Evolutionary conservation across 2,888 invertebrate species (phyloP).

Genomic region (Calephelis perditalis): DNA sequence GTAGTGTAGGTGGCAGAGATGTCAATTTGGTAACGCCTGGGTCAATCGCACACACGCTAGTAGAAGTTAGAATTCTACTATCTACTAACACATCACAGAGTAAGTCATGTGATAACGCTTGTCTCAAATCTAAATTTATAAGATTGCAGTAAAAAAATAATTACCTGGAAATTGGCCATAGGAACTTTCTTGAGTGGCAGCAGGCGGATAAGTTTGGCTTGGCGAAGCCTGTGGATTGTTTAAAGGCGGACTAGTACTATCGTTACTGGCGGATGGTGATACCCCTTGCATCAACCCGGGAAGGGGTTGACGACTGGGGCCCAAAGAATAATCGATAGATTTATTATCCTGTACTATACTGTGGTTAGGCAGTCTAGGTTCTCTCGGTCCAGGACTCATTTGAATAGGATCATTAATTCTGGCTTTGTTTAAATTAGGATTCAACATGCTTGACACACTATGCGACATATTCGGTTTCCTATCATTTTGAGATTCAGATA

Average conservation of each 20-base stretch:
- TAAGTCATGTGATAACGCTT: no score
- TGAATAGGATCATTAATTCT: slow-evolving; percentile 42
- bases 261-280: slow-evolving; percentile 20
- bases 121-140: no score
- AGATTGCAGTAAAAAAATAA: slow-evolving; percentile 14
- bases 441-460: slow-evolving; percentile 64
- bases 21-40: no score
- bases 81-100: no score
- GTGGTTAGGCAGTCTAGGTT: slow-evolving; percentile 26
- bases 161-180: slow-evolving; percentile 68
- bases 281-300: slow-evolving; percentile 43
- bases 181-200: slow-evolving; percentile 51
- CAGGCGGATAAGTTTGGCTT: slow-evolving; percentile 44
- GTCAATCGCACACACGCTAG: no score
- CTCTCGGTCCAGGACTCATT: slow-evolving; percentile 27
- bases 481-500: slow-evolving; percentile 46
- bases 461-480: slow-evolving; percentile 53
- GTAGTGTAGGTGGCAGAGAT: no score
- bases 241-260: slow-evolving; percentile 19
- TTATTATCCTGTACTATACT: slow-evolving; percentile 35
- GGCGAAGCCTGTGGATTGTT: slow-evolving; percentile 34
- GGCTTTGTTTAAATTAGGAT: slow-evolving; percentile 37
- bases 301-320: slow-evolving; percentile 32
- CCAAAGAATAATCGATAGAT: slow-evolving; percentile 30
- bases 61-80: no score